Evolutionary conservation across 2,888 invertebrate species (phyloP).

Genomic region (Erebia epiphron): DNA sequence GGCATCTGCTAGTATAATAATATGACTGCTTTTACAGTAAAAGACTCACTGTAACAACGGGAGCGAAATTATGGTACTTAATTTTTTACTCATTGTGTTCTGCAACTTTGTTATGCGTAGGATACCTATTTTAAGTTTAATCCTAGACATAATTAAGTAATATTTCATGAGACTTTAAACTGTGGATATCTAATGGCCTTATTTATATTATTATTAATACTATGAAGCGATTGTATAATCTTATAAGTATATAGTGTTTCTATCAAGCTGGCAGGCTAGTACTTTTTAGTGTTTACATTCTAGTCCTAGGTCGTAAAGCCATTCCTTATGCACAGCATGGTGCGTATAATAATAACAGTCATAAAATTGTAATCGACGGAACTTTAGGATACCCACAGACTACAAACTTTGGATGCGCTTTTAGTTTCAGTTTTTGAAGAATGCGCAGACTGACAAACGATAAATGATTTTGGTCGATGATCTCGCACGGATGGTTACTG

Average conservation of each 20-base stretch:
- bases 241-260: neutral
- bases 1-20: no score
- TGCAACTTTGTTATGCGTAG: neutral
- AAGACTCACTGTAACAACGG: no score
- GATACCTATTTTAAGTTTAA: neutral
- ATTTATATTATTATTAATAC: neutral
- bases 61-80: no score
- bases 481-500: no score
- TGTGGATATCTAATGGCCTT: neutral
- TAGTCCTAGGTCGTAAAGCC: neutral
- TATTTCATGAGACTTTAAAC: neutral
- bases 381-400: neutral
- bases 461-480: no score
- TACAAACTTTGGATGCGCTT: neutral
- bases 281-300: conserved; percentile 6
- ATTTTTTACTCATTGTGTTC: no score
- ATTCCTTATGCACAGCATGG: conserved; percentile 1
- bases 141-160: neutral
- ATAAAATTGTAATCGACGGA: neutral
- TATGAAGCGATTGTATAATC: neutral
- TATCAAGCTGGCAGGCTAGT: neutral
- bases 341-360: neutral
- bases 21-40: no score
- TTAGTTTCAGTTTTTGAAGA: no score
- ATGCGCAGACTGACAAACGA: no score